Evolutionary conservation across 2,797 vertebrate genomes (phyloP).

Genomic region (Poliocrania exsul): DNA sequence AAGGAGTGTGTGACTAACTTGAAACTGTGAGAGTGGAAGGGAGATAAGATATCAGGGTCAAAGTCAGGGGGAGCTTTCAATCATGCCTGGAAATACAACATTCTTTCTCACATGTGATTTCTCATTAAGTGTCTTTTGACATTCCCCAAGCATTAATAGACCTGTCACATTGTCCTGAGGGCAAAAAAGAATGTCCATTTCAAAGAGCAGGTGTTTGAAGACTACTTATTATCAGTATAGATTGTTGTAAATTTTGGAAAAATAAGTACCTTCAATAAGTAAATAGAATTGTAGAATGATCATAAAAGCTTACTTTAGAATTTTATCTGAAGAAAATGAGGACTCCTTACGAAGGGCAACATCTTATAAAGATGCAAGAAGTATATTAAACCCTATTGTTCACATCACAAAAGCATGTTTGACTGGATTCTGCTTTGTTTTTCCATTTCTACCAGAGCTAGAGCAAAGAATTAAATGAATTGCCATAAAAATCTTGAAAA

Average conservation of each 20-base stretch:
- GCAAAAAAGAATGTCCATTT: constrained; percentile 42
- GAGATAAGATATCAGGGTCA: constrained; percentile 56
- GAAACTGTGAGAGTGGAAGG: constrained; percentile 25
- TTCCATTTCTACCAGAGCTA: neutral
- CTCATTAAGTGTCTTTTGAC: constrained; percentile 63
- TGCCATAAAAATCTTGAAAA: neutral
- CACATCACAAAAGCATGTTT: neutral
- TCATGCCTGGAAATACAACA: constrained; percentile 48
- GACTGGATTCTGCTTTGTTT: neutral
- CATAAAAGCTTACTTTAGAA: neutral
- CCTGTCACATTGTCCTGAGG: constrained; percentile 17
- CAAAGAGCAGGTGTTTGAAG: neutral
- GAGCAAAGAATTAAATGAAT: neutral
- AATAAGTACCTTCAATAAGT: neutral
- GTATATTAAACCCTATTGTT: neutral
- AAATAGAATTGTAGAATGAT: neutral
- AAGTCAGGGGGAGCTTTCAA: constrained; percentile 26
- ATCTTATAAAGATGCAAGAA: neutral
- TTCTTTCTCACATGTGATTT: constrained; percentile 57
- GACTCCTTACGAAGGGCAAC: neutral
- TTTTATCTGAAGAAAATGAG: neutral
- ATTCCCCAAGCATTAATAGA: constrained; percentile 43
- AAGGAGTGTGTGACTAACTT: constrained; percentile 49
- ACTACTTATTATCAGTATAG: neutral
- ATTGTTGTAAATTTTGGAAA: neutral